Conservation (phyloP, 2,113 vertebrate species). For the rabbit (Oryctolagus cuniculus) region DNA sequence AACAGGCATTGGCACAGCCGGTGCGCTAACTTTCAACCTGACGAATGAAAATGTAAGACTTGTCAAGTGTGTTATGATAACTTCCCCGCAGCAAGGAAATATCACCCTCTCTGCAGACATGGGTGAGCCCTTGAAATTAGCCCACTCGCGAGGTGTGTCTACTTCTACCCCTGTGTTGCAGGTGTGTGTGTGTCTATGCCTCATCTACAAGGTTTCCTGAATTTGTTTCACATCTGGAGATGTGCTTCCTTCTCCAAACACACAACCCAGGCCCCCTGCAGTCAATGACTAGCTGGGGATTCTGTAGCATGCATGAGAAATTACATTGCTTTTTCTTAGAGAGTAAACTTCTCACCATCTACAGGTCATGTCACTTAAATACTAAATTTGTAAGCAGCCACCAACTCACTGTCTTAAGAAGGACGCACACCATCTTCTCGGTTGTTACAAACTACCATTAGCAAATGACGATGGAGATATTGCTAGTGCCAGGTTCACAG, state of each 20-base stretch:
- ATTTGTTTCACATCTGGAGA: background rate
- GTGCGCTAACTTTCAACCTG: background rate
- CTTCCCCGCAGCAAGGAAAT: fast-evolving
- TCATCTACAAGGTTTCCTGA: background rate
- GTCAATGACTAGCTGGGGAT: background rate
- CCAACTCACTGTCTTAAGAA: background rate
- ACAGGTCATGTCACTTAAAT: background rate
- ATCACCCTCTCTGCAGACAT: background rate
- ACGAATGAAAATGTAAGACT: background rate
- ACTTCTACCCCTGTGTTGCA: too few relatives aligned
- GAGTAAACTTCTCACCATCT: background rate
- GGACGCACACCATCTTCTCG: background rate
- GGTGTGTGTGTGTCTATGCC: too few relatives aligned
- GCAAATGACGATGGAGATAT: background rate
- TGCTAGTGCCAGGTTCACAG: background rate
- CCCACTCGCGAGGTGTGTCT: fast-evolving
- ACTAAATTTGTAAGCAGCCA: background rate
- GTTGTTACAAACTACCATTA: background rate
- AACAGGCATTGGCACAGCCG: background rate
- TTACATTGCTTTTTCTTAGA: background rate
- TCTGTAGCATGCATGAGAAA: background rate
- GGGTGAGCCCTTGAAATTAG: background rate
- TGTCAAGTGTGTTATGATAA: background rate
- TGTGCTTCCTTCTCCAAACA: background rate
- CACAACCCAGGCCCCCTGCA: background rate